Base-by-base conservation (phyloP, 2,113 vertebrate genomes). In the Mobula hypostoma region DNA sequence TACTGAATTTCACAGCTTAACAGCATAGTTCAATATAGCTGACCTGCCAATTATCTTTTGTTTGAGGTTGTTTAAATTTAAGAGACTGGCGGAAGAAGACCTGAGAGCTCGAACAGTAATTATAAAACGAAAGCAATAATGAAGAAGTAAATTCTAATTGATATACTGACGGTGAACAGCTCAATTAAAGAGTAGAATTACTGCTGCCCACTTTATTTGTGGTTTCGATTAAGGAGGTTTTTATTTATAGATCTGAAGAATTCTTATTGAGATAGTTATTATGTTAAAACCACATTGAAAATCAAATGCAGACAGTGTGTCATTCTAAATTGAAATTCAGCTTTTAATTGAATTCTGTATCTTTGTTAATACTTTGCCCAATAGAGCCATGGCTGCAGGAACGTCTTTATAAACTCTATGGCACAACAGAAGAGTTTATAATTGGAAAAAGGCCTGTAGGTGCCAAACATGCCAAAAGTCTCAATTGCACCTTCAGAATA, bases 221-320 rank as follows among this genome's bases (percentile, higher is more conserved):
- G 58, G 83, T 63, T 88, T 63, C n/a, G 27, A 63, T 63, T 14
- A 29, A 88, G 48, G 48, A 9, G 82, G 82, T 3, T 40, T 88
- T 88, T 88, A 15, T 88, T 88, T 88, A 88, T 29, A 63, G 56
- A 63, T 88, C 83, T 88, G 83, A 88, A 63, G 83, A 88, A 88
- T 88, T n/a, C 29, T 88, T 63, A 88, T 29, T 63, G 83, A 88
- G 83, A 63, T 88, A 7, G 9, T 87, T 87, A 56, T 5, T n/a
- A 11, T 87, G 56, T 17, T 87, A 29, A 27, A 61, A 29, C 27
- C 11, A 63, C 15, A 17, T 58, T 63, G 56, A 88, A 87, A 56
- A 88, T 88, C 83, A 88, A 88, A 88, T 58, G 3, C 29, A 12
- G 12, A 63, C 24, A 24, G 29, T 15, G 83, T n/a, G 29, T 6